These are phyloP conservation scores for Herpetotheres cachinnans DNA, from an alignment of 2,113 vertebrate genomes.

Conservation along the genomic window DNA sequence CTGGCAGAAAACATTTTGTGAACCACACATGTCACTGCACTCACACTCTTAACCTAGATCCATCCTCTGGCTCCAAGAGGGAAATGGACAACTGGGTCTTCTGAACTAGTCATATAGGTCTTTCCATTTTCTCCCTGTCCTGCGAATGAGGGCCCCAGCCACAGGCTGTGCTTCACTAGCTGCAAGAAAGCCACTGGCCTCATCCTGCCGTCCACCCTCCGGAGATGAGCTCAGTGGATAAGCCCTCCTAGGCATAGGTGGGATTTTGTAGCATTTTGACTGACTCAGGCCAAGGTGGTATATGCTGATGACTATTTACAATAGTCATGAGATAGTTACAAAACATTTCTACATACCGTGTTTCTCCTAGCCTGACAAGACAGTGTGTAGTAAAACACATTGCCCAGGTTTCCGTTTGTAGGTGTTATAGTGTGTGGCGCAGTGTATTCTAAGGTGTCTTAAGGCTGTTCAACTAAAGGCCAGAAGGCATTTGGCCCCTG, in stretches of 20 bases:
- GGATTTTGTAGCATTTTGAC: neutral
- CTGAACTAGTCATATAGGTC: neutral
- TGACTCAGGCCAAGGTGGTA: neutral
- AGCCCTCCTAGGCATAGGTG: neutral
- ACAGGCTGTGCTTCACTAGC: rapidly evolving
- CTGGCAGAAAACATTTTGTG: neutral
- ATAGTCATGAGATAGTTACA: neutral
- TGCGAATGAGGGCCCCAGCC: neutral
- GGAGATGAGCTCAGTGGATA: neutral
- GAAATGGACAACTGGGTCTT: neutral
- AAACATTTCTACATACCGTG: neutral
- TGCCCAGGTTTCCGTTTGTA: neutral
- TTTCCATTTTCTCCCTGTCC: neutral
- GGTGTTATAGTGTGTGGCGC: neutral
- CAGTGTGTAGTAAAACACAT: neutral
- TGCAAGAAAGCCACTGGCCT: neutral
- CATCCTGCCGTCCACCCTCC: neutral
- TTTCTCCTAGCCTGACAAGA: neutral
- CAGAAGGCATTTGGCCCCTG: neutral
- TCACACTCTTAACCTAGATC: neutral
- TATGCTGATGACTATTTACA: neutral
- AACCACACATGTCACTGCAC: neutral
- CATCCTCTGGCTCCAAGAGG: neutral
- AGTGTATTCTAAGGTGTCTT: neutral
- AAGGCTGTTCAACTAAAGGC: neutral